phyloP scores from a whole-genome alignment of 2,888 invertebrate genomes.

The Invenusta paracnida region DNA sequence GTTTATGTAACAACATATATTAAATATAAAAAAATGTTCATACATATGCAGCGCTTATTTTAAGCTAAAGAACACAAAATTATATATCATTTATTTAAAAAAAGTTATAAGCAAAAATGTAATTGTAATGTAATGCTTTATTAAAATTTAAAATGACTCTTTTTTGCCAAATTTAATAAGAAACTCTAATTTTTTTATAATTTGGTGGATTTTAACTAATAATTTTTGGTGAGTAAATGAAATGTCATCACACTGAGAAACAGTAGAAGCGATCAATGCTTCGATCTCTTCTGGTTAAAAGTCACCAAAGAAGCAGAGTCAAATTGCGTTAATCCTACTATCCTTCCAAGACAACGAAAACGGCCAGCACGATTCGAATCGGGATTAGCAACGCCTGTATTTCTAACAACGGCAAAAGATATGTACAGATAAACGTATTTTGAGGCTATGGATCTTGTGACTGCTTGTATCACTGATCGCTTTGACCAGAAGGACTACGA shows the following conservation, averaged over 20 bases:
- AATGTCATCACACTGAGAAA: conserved; percentile 21
- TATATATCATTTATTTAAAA: too few species aligned
- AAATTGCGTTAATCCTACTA: conserved; percentile 15
- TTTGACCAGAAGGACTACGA: conserved; percentile 23
- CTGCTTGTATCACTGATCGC: conserved; percentile 10
- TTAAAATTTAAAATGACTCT: too few species aligned
- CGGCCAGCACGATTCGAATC: conserved; percentile 20
- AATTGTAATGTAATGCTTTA: too few species aligned
- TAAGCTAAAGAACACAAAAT: too few species aligned
- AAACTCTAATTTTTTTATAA: too few species aligned
- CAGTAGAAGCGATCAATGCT: conserved; percentile 9
- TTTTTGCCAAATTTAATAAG: too few species aligned
- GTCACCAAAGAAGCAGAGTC: conserved; percentile 8
- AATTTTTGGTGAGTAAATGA: conserved; percentile 23
- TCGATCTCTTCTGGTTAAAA: conserved; percentile 23
- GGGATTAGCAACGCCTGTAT: conserved; percentile 7
- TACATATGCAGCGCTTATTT: too few species aligned
- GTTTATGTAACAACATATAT: too few species aligned
- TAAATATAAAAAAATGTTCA: too few species aligned
- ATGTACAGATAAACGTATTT: conserved; percentile 17
- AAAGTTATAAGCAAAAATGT: too few species aligned
- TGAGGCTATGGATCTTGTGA: conserved; percentile 22
- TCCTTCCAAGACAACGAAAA: conserved; percentile 8
- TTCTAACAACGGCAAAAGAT: conserved; percentile 22
- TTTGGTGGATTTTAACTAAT: too few species aligned